Evolutionary conservation across 2,113 vertebrate species (phyloP).

Genomic region (Bolborhynchus lineola): DNA sequence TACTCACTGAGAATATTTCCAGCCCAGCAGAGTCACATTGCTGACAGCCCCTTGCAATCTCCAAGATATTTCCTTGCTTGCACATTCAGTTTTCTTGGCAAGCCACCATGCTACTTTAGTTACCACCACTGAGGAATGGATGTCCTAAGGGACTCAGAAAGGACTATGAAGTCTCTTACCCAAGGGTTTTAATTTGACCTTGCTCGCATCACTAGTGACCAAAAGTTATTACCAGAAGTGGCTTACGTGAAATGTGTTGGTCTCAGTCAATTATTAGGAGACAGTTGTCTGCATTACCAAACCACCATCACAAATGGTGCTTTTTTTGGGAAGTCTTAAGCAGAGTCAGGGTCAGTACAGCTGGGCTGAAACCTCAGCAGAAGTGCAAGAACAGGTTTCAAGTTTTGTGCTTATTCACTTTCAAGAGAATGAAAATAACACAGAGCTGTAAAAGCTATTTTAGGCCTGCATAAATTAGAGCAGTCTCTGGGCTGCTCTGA

Average conservation of each 20-base stretch:
- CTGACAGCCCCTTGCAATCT: background rate
- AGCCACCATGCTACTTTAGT: conserved; percentile 1
- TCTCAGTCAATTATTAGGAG: conserved; percentile 60
- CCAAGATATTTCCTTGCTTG: background rate
- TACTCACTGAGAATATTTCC: background rate
- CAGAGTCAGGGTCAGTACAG: background rate
- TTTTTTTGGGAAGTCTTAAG: conserved; percentile 50
- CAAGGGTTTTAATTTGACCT: conserved; percentile 48
- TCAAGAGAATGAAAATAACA: background rate
- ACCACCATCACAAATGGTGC: conserved; percentile 37
- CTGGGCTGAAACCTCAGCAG: conserved; percentile 40
- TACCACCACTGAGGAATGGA: background rate
- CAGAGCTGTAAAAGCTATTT: background rate
- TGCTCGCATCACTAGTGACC: conserved; percentile 22
- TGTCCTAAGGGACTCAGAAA: background rate
- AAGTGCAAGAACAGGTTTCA: background rate
- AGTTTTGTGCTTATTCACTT: conserved; percentile 30
- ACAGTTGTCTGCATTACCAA: conserved; percentile 59
- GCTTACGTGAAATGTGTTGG: conserved; percentile 48
- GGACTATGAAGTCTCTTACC: background rate
- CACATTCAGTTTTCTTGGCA: background rate
- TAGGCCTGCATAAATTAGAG: background rate
- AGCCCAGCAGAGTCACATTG: background rate
- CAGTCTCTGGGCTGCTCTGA: background rate
- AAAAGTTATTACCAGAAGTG: conserved; percentile 52